Evolutionary conservation across 2,888 invertebrate species (phyloP), one percentile per base, ranked within the genome.

Genomic region (Sinhomidia bicolor): DNA sequence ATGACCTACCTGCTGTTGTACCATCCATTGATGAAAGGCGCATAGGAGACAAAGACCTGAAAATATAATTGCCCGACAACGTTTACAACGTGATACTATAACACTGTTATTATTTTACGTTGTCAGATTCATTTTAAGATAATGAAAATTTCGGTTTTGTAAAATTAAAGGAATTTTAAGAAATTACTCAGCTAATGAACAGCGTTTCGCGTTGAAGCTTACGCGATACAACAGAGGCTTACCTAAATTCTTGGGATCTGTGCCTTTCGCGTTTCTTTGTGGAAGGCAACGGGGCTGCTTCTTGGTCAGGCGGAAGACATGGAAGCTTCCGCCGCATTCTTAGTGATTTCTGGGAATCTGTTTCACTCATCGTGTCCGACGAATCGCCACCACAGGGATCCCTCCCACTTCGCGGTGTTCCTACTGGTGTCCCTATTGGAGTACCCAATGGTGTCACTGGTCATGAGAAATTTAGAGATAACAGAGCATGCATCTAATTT

Each of bases 361-460:
- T 94, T 92, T 94, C 94, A 91, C 94, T 94, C 93, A 93, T 93
- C 7, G 94, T 94, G 90, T 94, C 94, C 1, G 94, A 94, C 12
- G 94, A 94, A 90, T 94, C 94, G 5, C 93, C 93, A 9, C 93
- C 93, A 26, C 89, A 88, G 17, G 92, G 91, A 90, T 94, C 94
- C 44, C 94, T 92, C 10, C 93, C 92, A 47, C 93, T 93, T 41
- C 94, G 90, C 1, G 93, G 93, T 12, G 93, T 93, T 36, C 93
- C 93, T 44, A 93, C 92, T 41, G 93, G 93, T 65, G 93, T 93
- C 88, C 92, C 92, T 90, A 90, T 88, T 88, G 93, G 93, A 79
- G 93, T 93, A 78, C 93, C 93, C 87, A 93, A 93, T 12, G 93
- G 93, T 62, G 93, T 93, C 90, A 93, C 93, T 92, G 93, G 93